phyloP scores from a whole-genome alignment of 2,888 invertebrate species.

The Endomychus coccineus region DNA sequence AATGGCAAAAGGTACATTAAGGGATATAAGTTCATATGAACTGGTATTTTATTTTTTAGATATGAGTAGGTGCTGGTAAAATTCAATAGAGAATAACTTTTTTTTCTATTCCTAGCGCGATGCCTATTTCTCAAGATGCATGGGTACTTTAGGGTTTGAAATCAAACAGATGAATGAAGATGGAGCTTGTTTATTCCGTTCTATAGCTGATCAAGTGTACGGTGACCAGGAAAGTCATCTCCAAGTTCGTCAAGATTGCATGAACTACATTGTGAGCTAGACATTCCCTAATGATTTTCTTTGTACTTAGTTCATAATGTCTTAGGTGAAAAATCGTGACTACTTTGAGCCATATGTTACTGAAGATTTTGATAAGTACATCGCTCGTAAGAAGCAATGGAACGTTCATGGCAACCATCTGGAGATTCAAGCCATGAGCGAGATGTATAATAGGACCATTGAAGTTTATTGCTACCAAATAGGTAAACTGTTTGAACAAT shows the following conservation, averaged over 20 bases:
- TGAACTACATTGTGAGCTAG: slow-evolving; percentile 80
- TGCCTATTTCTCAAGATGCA: slow-evolving; percentile 38
- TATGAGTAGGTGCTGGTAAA: background rate
- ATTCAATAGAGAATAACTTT: background rate
- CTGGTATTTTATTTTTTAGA: background rate
- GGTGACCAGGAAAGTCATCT: slow-evolving; percentile 87
- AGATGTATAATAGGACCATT: slow-evolving; percentile 80
- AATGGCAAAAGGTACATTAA: slow-evolving; percentile 38
- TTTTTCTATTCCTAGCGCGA: slow-evolving; percentile 32
- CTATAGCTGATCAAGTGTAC: slow-evolving; percentile 83
- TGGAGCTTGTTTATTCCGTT: slow-evolving; percentile 81
- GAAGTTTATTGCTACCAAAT: slow-evolving; percentile 76
- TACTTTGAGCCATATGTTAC: slow-evolving; percentile 84
- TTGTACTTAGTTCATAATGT: background rate
- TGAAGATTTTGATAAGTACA: slow-evolving; percentile 78
- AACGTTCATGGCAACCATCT: slow-evolving; percentile 84
- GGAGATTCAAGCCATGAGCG: slow-evolving; percentile 85
- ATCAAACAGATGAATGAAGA: slow-evolving; percentile 81
- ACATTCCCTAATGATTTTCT: slow-evolving; percentile 2
- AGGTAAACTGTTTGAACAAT: slow-evolving; percentile 45
- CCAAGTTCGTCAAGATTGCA: slow-evolving; percentile 72
- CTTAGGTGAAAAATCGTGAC: slow-evolving; percentile 72
- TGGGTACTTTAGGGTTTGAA: slow-evolving; percentile 66
- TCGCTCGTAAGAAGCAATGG: slow-evolving; percentile 69
- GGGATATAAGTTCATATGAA: background rate